Evolutionary conservation across 2,113 vertebrate genomes (phyloP).

Genomic region (Megaceryle torquata): DNA sequence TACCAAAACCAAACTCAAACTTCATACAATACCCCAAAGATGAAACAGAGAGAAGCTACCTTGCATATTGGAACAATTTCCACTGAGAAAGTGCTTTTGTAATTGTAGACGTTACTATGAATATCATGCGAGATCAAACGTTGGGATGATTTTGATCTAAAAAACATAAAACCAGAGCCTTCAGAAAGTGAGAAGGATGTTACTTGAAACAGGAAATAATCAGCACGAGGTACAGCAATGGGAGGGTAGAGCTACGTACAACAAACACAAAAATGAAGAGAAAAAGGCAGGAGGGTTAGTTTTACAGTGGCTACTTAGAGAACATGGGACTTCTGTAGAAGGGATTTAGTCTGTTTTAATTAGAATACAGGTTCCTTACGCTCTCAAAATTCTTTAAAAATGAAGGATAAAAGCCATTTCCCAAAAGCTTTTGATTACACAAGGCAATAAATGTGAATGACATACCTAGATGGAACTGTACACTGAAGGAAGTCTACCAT

Average conservation of each 20-base stretch:
- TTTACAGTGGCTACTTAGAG: not conserved
- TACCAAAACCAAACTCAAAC: not conserved
- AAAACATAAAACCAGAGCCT: not conserved
- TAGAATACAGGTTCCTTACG: not conserved
- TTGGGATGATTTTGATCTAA: constrained; percentile 90
- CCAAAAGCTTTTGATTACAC: not conserved
- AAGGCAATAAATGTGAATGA: not conserved
- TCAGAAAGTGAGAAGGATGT: not conserved
- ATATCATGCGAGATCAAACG: constrained; percentile 96
- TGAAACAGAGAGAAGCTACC: constrained; percentile 68
- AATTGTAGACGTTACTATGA: constrained; percentile 94
- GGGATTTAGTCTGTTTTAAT: not conserved
- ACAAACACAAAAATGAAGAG: not conserved
- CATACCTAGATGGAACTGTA: constrained; percentile 91
- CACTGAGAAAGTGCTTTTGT: constrained; percentile 96
- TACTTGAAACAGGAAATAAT: not conserved
- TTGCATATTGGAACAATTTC: constrained; percentile 98
- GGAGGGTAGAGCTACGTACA: accelerated
- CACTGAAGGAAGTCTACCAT: constrained; percentile 97
- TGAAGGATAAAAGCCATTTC: not conserved
- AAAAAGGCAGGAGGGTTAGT: not conserved
- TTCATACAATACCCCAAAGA: not conserved
- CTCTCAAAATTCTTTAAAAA: not conserved
- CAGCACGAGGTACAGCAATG: not conserved
- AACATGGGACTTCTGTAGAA: accelerated